These are phyloP conservation scores for Cosmia trapezina DNA, from an alignment of 2,888 invertebrate genomes.

Conservation along the genomic window DNA sequence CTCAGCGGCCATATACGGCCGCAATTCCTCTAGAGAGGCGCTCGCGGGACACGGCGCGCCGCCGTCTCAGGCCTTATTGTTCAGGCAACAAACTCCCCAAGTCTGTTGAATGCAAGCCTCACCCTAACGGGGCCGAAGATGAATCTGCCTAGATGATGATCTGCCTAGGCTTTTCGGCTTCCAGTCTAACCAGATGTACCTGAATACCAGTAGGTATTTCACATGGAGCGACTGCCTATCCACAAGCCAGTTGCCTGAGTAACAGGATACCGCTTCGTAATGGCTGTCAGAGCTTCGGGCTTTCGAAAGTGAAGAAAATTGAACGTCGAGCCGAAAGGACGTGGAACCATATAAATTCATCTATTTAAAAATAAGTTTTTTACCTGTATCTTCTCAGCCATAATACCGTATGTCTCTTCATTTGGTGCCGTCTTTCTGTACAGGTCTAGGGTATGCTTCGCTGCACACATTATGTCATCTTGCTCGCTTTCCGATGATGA, in stretches of 20 bases:
- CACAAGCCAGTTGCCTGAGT: neutral
- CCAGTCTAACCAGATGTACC: neutral
- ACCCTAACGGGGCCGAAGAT: too few species aligned
- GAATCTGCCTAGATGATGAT: too few species aligned
- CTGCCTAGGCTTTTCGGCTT: too few species aligned
- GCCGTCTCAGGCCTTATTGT: too few species aligned
- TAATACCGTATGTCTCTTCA: slow-evolving; percentile 53
- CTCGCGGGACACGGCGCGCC: too few species aligned
- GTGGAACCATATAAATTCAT: too few species aligned
- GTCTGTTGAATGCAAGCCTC: too few species aligned
- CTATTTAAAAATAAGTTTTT: neutral
- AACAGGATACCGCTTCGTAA: neutral
- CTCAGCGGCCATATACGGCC: too few species aligned
- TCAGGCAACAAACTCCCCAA: too few species aligned
- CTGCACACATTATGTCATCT: slow-evolving; percentile 67
- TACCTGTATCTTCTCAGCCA: slow-evolving; percentile 72
- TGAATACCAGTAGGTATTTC: neutral
- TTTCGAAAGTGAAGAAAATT: neutral
- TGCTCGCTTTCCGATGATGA: slow-evolving; percentile 61
- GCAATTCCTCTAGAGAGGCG: too few species aligned
- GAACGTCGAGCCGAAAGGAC: neutral
- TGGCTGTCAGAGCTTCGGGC: neutral
- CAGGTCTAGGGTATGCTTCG: slow-evolving; percentile 71
- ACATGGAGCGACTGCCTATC: neutral
- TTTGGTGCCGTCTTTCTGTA: slow-evolving; percentile 65